Base-by-base conservation (phyloP, 2,113 vertebrate species). In the Carassius auratus region DNA sequence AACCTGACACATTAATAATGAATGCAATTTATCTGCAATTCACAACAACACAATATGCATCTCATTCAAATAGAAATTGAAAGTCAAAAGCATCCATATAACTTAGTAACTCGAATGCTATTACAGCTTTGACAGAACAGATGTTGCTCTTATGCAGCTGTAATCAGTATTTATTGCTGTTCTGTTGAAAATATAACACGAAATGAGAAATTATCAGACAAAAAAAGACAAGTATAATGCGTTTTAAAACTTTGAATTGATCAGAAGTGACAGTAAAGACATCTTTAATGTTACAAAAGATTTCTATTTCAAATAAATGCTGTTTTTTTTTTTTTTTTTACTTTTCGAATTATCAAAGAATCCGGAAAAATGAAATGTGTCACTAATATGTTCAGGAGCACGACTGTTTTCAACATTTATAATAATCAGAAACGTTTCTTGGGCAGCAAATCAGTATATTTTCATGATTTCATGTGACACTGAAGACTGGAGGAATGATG, bases 151-250 rank as follows among this genome's bases (percentile, higher is more conserved):
- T 36, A 19, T 36, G 30, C 66, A 69, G 30, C 30, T 69, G 30
- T 69, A 69, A 69, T 69, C 15, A 36, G 66, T 36, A 69, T 69
- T 64, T 69, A 69, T 69, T 33, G 64, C 64, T 33, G 26, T 33
- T 17, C 14, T 68, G 30, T 33, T 68, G 30, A 68, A 33, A 52
- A 52, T 15, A 52, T 15, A 52, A 52, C 3, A 17, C 1, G 26
- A 26, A 26, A 26, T 26, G 26, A 26, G 26, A 26, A 26, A 26
- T 26, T 26, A 26, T 26, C 26, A 26, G 26, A 26, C 26, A 26
- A 26, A 26, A 26, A 26, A 26, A 26, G 26, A 26, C 26, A 26
- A 26, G 26, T 26, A 26, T 26, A 26, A 26, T 26, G 1, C 26
- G 26, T 26, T 26, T 26, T 26, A 26, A 52, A 38, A 30, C 30